Evolutionary conservation across 2,888 invertebrate genomes (phyloP), one percentile per base, ranked within the genome.

Genomic region (Amiota minor): DNA sequence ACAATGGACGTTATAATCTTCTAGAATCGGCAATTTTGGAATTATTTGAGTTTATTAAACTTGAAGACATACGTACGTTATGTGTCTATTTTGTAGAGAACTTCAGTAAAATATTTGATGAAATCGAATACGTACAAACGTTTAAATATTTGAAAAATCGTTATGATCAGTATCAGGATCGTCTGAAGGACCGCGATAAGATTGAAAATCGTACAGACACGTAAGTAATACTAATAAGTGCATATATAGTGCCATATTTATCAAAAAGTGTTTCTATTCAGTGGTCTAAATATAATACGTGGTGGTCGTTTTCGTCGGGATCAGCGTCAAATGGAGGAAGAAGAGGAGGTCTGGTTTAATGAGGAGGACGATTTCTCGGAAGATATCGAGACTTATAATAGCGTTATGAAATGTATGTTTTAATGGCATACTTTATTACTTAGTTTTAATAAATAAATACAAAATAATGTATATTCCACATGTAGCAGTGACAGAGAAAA

Each of bases 341-440:
- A 98, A 84, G 98, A 99, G 88, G 98, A 98, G 91, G 96, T 98
- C 94, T 99, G 98, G 98, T 98, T 98, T 90, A 97, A 98, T 88
- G 97, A 98, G 85, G 98, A 98, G 79, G 98, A 98, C 88, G 97
- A 97, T 88, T 94, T 95, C 78, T 95, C 96, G 76, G 97, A 97
- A 86, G 95, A 94, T 76, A 86, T 89, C 59, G 90, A 90, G 78
- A 88, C 88, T 64, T 90, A 89, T 75, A 89, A 88, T 76, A 89
- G 86, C 78, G 89, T 89, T 77, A 89, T 90, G 86, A 90, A 89
- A 86, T 88, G 90, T 90, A 82, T 86, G 86, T 82, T 55, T 69
- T 70, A 50, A 12, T n/a, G 3, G 18, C 10, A 69, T 70, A 23
- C 23, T 62, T 53, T n/a, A 14, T 67, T 61, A 35, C 35, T 35